Evolutionary conservation across 2,797 vertebrate species (phyloP).

Genomic region (Chiloscyllium punctatum): DNA sequence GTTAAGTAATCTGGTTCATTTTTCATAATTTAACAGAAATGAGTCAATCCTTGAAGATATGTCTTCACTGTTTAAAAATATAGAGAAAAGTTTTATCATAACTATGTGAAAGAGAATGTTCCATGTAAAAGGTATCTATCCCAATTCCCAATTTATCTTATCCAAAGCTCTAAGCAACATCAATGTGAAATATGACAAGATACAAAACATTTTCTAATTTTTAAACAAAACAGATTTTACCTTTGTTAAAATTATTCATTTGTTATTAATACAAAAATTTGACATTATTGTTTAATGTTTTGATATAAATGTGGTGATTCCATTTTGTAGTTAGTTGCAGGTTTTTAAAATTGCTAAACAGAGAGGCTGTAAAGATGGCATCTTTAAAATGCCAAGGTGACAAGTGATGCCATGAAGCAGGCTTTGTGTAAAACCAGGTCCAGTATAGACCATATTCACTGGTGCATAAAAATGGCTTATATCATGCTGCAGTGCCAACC

Average conservation of each 20-base stretch:
- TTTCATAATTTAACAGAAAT: not conserved
- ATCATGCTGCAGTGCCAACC: not conserved
- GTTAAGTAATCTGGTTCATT: not conserved
- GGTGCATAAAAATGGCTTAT: not conserved
- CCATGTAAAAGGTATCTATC: not conserved
- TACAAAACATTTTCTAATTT: not conserved
- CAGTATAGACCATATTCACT: not conserved
- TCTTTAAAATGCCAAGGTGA: not conserved
- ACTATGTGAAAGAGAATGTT: not conserved
- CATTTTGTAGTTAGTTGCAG: not conserved
- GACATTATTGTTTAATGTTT: not conserved
- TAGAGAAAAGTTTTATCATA: not conserved
- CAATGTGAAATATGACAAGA: not conserved
- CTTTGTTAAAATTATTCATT: not conserved
- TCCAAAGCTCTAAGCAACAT: not conserved
- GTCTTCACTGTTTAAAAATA: not conserved
- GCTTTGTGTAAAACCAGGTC: not conserved
- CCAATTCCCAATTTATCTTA: not conserved
- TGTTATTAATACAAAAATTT: no score
- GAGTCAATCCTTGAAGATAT: not conserved
- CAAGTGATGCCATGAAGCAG: not conserved
- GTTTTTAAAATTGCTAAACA: not conserved
- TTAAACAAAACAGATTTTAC: not conserved
- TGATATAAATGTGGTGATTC: not conserved
- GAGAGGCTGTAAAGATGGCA: not conserved